phyloP scores from a whole-genome alignment of 2,797 vertebrate species.

The Tamandua tetradactyla region DNA sequence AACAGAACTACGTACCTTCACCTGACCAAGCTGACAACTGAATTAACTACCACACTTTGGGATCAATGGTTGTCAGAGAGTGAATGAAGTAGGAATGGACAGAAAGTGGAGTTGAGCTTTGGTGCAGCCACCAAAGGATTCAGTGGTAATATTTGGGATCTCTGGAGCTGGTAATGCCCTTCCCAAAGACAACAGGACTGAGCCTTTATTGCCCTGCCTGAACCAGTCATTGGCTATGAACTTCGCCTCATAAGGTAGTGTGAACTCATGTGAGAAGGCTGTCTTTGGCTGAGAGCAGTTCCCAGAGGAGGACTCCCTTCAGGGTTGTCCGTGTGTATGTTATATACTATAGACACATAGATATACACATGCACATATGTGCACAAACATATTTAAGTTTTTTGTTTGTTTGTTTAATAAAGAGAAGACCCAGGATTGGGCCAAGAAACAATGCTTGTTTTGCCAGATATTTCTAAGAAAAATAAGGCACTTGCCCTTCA shows the following conservation, averaged over 20 bases:
- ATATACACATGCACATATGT: neutral
- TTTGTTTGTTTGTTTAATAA: neutral
- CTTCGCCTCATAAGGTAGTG: neutral
- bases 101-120: conserved; percentile 31
- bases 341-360: neutral
- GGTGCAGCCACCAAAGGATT: neutral
- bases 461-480: conserved; percentile 39
- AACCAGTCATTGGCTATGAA: neutral
- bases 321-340: neutral
- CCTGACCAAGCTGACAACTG: too few relatives aligned
- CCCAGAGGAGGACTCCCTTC: neutral
- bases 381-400: neutral
- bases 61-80: neutral
- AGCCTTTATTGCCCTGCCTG: neutral
- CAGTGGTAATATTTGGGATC: neutral
- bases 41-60: too few relatives aligned
- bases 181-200: neutral
- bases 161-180: neutral
- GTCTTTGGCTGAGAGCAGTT: neutral
- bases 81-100: neutral
- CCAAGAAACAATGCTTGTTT: conserved; percentile 13
- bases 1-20: too few relatives aligned
- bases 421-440: neutral
- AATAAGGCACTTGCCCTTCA: neutral
- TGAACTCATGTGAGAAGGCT: neutral